Base-by-base conservation (phyloP, 1,140 invertebrate genomes). In the Nylanderia fulva region DNA sequence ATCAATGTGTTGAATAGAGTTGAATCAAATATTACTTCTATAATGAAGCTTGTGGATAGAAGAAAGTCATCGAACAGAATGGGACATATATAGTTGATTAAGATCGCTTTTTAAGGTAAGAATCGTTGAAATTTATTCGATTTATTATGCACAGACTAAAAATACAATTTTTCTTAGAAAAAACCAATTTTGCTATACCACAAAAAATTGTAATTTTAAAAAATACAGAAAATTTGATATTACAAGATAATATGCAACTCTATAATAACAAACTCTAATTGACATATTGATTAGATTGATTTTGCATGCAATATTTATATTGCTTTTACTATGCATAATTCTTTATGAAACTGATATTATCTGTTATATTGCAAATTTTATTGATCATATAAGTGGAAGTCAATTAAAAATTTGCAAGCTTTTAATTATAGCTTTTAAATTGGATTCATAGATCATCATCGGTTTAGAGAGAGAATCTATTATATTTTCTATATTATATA, bases 351-450 rank as follows among this genome's bases (percentile, higher is more conserved):
- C n/a, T 71, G 13, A 52, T 71, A 2, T n/a, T 11, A 58, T 24
- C 21, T 56, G 45, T 74, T 61, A 60, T 42, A 48, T 72, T 74
- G n/a, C 42, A 27, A 61, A 24, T 36, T 33, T 60, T 11, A n/a
- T 11, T 13, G n/a, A 13, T 3, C 11, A 29, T 15, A 36, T 18
- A 60, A 6, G 18, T 72, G 24, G 36, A 60, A 36, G 68, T 61
- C 27, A 29, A 36, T 42, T 58, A 61, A 29, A 83, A 83, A 83
- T 83, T 71, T 83, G 79, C 79, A 83, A 74, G 79, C 68, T 60
- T 15, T 29, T 39, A 76, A n/a, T 63, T 63, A 76, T 29, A 39
- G 66, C 11, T 72, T 24, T 8, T 58, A 68, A 69, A 80, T 15
- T 56, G 48, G 56, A 13, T 33, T 27, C 54, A 83, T 83, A 39